Percentiles rank a stretch among this genome's conserved stretches.
Evolutionary conservation across 2,888 invertebrate species (phyloP).

Genomic region (Tillus elongatus): DNA sequence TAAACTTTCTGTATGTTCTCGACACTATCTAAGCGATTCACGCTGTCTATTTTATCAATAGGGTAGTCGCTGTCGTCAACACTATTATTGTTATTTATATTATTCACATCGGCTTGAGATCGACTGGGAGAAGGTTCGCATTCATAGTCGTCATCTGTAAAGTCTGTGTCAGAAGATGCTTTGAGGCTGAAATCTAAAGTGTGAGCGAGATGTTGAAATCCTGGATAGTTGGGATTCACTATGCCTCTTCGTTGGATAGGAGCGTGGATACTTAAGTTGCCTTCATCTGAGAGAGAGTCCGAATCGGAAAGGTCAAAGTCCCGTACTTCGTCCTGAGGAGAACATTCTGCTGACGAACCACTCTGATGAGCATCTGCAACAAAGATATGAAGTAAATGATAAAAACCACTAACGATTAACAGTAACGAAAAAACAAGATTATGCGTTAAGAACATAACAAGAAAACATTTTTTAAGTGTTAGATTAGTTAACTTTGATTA

Average conservation of each 20-base stretch:
- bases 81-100: constrained; percentile 36
- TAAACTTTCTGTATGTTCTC: constrained; percentile 48
- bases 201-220: constrained; percentile 73
- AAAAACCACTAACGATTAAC: too few relatives aligned
- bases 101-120: constrained; percentile 23
- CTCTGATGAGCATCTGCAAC: constrained; percentile 39
- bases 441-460: too few relatives aligned
- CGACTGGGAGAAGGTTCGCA: constrained; percentile 31
- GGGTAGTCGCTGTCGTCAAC: constrained; percentile 26
- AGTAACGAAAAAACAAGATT: too few relatives aligned
- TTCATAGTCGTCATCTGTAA: constrained; percentile 43
- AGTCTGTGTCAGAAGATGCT: constrained; percentile 39
- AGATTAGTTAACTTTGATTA: too few relatives aligned
- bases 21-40: constrained; percentile 45
- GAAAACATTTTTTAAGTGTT: too few relatives aligned
- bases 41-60: constrained; percentile 41
- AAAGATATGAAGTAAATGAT: constrained; percentile 9
- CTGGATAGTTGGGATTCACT: constrained; percentile 76
- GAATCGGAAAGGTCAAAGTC: constrained; percentile 49
- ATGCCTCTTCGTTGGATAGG: constrained; percentile 55
- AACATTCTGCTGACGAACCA: constrained; percentile 40
- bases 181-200: constrained; percentile 46
- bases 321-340: constrained; percentile 47
- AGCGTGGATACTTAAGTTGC: constrained; percentile 42
- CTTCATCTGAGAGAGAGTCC: constrained; percentile 39